Evolutionary conservation across 2,888 invertebrate genomes (phyloP), one percentile per base, ranked within the genome.

Genomic region (Limnephilus rhombicus): DNA sequence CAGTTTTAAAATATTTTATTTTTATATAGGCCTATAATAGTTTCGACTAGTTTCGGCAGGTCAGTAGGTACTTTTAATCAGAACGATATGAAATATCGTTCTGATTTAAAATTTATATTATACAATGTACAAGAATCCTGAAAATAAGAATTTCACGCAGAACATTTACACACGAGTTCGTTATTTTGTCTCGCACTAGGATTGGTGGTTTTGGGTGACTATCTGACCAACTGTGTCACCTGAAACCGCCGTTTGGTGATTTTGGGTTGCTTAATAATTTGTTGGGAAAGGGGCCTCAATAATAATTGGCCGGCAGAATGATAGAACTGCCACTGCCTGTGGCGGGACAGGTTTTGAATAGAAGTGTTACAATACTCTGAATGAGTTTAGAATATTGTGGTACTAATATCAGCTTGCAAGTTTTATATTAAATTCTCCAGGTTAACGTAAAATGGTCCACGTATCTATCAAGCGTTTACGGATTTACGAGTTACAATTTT

Each of bases 341-440:
- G 85, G 85, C 85, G 41, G 24, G 18, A 85, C 85, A 41, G 85
- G 85, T 82, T 82, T 82, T 18, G 82, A 82, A 82, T 34, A 7
- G 15, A 82, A 82, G 82, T 85, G 41, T 85, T 85, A 85, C 85
- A 85, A 18, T 85, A 85, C 37, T n/a, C 24, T 41, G 41, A 85
- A 41, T 85, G 85, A 85, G 45, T 85, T 85, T 12, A n/a, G 41
- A 29, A 82, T 45, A 45, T 82, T 82, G 13, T 49, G 2, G 5
- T 31, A 31, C 31, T 31, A 31, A 68, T 68, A 24, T 9, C 68
- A 68, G n/a, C 68, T 68, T 24, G 68, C 24, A 24, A 68, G 68
- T 68, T 68, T 68, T 68, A 24, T 68, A 68, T 68, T 68, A 68
- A 68, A 68, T 68, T 68, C 68, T 5, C 24, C 68, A 68, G 24